Conservation (phyloP, 2,888 invertebrate genomes). For the Brenthis daphne region DNA sequence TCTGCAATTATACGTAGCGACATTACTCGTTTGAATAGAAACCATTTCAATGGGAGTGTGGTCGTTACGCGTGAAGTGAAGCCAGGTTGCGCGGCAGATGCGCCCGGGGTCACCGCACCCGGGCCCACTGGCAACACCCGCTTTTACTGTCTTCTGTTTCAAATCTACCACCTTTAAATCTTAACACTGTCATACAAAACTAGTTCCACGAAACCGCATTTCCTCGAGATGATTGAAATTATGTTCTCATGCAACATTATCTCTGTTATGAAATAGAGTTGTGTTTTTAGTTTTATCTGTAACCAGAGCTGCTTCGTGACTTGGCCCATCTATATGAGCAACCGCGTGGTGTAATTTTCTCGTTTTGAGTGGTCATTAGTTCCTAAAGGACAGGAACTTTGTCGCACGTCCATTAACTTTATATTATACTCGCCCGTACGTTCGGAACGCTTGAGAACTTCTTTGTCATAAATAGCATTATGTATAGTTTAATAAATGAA, state of each 20-base stretch:
- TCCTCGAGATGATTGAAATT: constrained; percentile 22
- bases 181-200: constrained; percentile 8
- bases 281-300: constrained; percentile 48
- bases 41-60: constrained; percentile 53
- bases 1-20: constrained; percentile 21
- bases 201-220: constrained; percentile 3
- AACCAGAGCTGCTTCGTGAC: constrained; percentile 66
- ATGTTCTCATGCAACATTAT: constrained; percentile 33
- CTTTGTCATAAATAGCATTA: constrained; percentile 32
- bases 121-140: constrained; percentile 55
- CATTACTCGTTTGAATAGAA: constrained; percentile 31
- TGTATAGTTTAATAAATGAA: constrained; percentile 19
- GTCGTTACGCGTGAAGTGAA: constrained; percentile 60
- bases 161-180: constrained; percentile 22
- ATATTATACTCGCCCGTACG: constrained; percentile 54
- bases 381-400: constrained; percentile 66
- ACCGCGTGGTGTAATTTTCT: constrained; percentile 70
- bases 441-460: constrained; percentile 30
- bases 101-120: constrained; percentile 71
- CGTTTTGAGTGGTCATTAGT: constrained; percentile 78
- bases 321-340: constrained; percentile 64
- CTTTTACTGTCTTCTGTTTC: constrained; percentile 55
- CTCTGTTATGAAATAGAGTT: constrained; percentile 42
- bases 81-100: constrained; percentile 64
- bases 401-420: constrained; percentile 70